Conservation (phyloP, 2,888 invertebrate species). For the Drosophila nigritarsus region DNA sequence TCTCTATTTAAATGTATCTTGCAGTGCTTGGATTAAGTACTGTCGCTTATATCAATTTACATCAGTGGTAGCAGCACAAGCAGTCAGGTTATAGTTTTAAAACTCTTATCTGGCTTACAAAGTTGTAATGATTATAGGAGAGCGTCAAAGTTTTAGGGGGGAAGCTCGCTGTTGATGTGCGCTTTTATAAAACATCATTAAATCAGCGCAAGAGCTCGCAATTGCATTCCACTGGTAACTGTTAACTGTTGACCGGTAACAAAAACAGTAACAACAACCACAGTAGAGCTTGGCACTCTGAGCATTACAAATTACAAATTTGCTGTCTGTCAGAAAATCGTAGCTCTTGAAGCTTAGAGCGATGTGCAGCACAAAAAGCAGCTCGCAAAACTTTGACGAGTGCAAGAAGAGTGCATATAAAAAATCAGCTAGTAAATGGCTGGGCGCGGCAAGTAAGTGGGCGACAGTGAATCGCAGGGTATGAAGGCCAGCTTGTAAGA, state of each 20-base stretch:
- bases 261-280: constrained; percentile 25
- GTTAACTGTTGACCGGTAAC: constrained; percentile 42
- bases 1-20: not conserved
- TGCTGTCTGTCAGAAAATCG: constrained; percentile 58
- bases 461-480: not conserved
- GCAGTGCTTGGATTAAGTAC: not conserved
- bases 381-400: constrained; percentile 59
- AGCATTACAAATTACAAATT: constrained; percentile 74
- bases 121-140: not conserved
- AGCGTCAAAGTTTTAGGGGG: not conserved
- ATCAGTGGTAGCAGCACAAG: not conserved
- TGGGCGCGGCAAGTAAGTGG: not conserved
- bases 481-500: not conserved
- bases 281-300: constrained; percentile 21
- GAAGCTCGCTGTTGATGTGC: constrained; percentile 30
- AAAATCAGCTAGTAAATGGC: constrained; percentile 38
- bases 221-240: constrained; percentile 66
- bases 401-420: constrained; percentile 39
- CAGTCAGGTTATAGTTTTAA: no score
- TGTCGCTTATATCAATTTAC: not conserved
- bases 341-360: constrained; percentile 17
- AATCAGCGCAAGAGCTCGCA: constrained; percentile 66
- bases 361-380: constrained; percentile 45
- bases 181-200: constrained; percentile 66
- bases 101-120: not conserved